A percentile compares a stretch with the other conserved stretches of the same genome.
phyloP scores from a whole-genome alignment of 2,888 invertebrate genomes.

The Lordiphosa andalusiaca region DNA sequence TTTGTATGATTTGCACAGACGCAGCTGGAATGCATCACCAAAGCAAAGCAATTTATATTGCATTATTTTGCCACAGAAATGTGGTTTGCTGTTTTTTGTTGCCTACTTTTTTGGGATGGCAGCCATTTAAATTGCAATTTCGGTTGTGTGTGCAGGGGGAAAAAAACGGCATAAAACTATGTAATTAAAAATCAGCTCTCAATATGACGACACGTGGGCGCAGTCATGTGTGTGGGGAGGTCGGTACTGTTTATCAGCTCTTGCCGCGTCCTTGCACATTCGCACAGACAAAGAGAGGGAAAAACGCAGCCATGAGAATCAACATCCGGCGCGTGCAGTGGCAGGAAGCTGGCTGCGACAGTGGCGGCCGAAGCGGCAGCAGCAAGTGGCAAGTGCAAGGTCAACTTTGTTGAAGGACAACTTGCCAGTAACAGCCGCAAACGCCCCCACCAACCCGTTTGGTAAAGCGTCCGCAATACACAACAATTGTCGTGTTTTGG shows the following conservation, averaged over 20 bases:
- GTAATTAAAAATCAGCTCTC: constrained; percentile 65
- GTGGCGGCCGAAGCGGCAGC: constrained; percentile 18
- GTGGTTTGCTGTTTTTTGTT: constrained; percentile 5
- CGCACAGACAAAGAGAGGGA: constrained; percentile 19
- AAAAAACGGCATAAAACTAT: constrained; percentile 46
- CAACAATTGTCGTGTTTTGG: constrained; percentile 9
- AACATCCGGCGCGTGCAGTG: constrained; percentile 61
- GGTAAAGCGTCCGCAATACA: constrained; percentile 22
- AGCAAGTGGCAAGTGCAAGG: constrained; percentile 73
- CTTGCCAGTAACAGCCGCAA: constrained; percentile 34
- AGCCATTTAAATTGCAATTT: constrained; percentile 58
- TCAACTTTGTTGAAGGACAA: constrained; percentile 70
- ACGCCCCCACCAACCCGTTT: background rate
- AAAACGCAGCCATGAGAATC: constrained; percentile 51
- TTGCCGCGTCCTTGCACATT: constrained; percentile 55
- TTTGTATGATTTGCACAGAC: constrained; percentile 7
- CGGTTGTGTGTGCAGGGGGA: constrained; percentile 19
- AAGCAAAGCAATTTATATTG: constrained; percentile 67
- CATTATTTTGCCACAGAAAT: constrained; percentile 47
- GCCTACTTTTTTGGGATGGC: constrained; percentile 54
- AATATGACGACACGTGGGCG: constrained; percentile 60
- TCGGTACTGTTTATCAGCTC: constrained; percentile 58
- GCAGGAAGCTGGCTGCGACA: constrained; percentile 19
- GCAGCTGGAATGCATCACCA: no score
- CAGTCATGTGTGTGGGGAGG: constrained; percentile 49